Evolutionary conservation across 2,797 vertebrate genomes (phyloP).

Genomic region (Oreochromis grahami): DNA sequence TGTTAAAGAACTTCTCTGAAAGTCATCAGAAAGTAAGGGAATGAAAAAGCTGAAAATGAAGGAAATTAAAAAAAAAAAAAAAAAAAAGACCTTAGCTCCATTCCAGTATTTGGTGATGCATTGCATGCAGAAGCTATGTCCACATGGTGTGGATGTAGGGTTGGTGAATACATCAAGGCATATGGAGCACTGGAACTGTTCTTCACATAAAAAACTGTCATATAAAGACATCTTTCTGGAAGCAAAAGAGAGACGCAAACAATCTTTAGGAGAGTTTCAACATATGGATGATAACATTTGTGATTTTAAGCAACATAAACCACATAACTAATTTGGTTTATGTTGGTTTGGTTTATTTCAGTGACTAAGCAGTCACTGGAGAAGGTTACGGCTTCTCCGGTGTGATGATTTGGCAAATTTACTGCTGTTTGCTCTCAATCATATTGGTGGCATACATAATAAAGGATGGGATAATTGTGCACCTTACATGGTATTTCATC

Average conservation of each 20-base stretch:
- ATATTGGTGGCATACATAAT: neutral
- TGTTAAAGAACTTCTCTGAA: neutral
- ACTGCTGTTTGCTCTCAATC: neutral
- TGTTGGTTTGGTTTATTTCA: neutral
- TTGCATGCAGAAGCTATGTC: conserved; percentile 82
- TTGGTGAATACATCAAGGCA: conserved; percentile 71
- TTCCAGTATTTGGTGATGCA: conserved; percentile 78
- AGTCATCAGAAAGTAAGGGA: neutral
- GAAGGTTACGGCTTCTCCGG: neutral
- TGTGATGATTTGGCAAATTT: neutral
- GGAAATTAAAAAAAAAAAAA: neutral
- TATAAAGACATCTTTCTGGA: conserved; percentile 48
- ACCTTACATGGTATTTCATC: neutral
- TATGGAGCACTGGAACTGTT: conserved; percentile 79
- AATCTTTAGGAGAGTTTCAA: neutral
- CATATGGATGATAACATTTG: neutral
- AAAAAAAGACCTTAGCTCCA: conserved; percentile 11
- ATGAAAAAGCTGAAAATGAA: neutral
- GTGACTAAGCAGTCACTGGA: neutral
- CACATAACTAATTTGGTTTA: neutral
- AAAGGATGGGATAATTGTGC: neutral
- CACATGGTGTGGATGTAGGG: conserved; percentile 78
- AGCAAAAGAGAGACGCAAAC: neutral
- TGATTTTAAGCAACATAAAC: neutral
- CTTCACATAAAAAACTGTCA: conserved; percentile 63